These are phyloP conservation scores for Brachionus sp. DNA, from an alignment of 1,140 invertebrate species.

Conservation along the genomic window DNA sequence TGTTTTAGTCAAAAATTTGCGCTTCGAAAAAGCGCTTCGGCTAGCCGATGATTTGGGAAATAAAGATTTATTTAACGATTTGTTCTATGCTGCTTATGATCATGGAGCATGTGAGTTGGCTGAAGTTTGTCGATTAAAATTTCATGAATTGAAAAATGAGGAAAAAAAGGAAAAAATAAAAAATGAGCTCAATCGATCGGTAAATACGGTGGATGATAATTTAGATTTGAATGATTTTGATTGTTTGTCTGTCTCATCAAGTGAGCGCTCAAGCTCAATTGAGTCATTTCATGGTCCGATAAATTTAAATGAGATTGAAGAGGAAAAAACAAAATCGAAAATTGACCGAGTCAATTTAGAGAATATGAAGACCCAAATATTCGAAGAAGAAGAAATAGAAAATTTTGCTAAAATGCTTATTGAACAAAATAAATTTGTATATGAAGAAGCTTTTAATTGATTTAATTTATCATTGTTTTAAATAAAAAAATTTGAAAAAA, in stretches of 20 bases:
- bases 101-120: neutral
- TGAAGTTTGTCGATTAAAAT: constrained; percentile 11
- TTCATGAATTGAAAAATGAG: neutral
- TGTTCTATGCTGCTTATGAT: neutral
- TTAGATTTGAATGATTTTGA: neutral
- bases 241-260: neutral
- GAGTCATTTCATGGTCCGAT: neutral
- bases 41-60: neutral
- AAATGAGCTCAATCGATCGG: neutral
- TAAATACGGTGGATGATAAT: constrained; percentile 5
- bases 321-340: neutral
- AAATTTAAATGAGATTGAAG: neutral
- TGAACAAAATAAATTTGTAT: neutral
- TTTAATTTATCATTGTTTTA: neutral
- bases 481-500: no score
- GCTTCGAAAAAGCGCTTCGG: neutral
- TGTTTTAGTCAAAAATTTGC: neutral
- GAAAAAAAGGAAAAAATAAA: neutral
- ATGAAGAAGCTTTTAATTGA: constrained; percentile 26
- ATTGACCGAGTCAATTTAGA: neutral
- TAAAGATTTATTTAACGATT: constrained; percentile 14
- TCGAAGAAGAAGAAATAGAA: neutral
- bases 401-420: constrained; percentile 21
- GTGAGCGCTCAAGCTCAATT: neutral
- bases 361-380: neutral